Percentiles rank a stretch among this genome's conserved stretches.
These are phyloP conservation scores for Coenonympha glycerion DNA, from an alignment of 2,888 invertebrate genomes.

Conservation along the genomic window DNA sequence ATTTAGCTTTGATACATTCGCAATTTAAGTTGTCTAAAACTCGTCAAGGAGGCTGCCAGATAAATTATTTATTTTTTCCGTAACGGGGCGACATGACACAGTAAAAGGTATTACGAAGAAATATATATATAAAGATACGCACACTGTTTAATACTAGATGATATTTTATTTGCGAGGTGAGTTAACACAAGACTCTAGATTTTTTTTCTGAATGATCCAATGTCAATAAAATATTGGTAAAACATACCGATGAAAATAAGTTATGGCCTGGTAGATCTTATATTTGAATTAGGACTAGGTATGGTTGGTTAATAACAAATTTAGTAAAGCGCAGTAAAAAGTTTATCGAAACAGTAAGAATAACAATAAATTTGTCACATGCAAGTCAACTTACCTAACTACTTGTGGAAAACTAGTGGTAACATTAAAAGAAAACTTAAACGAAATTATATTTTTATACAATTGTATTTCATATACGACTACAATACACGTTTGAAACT, in stretches of 20 bases:
- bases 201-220: neutral
- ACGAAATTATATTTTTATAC: neutral
- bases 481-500: neutral
- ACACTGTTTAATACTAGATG: too few relatives aligned
- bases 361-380: neutral
- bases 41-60: constrained; percentile 56
- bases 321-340: neutral
- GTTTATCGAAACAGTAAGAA: neutral
- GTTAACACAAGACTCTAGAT: neutral
- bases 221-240: neutral
- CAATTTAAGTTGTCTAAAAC: constrained; percentile 72
- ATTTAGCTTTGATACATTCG: constrained; percentile 73
- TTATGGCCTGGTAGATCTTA: too few relatives aligned
- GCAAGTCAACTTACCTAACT: neutral
- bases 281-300: too few relatives aligned
- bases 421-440: constrained; percentile 1
- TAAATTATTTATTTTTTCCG: constrained; percentile 64
- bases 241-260: neutral
- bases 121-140: constrained; percentile 9
- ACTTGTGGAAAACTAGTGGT: neutral
- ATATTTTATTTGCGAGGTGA: neutral
- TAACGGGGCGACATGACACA: constrained; percentile 18
- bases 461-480: neutral
- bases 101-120: constrained; percentile 14
- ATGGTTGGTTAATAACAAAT: too few relatives aligned